Base-by-base conservation (phyloP, 2,888 invertebrate species). In the Bembecia ichneumoniformis region DNA sequence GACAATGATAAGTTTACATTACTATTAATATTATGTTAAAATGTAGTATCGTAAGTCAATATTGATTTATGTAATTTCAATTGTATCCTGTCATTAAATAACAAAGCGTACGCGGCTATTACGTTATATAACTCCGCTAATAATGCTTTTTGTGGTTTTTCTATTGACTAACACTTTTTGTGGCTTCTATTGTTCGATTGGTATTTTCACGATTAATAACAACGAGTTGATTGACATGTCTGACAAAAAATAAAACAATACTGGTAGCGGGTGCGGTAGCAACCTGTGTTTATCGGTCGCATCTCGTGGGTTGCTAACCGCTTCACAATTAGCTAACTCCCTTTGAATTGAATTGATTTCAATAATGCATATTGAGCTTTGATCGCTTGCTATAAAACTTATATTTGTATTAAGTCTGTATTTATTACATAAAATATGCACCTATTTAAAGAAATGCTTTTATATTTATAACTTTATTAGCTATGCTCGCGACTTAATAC, bases 181-280 rank as follows among this genome's bases (percentile, higher is more conserved):
- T 70, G 53, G 56, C 52, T 59, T 59, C 72, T 63, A 75, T 79
- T 80, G 73, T 80, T 63, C 61, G 66, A 68, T 69, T 55, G 64
- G 65, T 66, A 72, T 76, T 71, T 74, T 67, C 66, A 68, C 67
- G 67, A 74, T 72, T 68, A 72, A 71, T 66, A 70, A 28, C 9
- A 28, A 72, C 67, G 61, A 58, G 59, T 57, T 68, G 70, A 78
- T 71, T 71, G 74, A 71, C 70, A 68, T 64, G 66, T 63, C 57
- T 49, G 49, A 65, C 59, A 74, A 79, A 82, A 78, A 78, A 77
- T 64, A 49, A 67, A 67, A 75, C 72, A 78, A 76, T 76, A 65
- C 64, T 57, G 56, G 59, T 63, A 59, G 63, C 63, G 60, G 60
- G 68, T 64, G 66, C 64, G 59, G 59, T 52, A 52, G 71, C 73